Evolutionary conservation across 2,797 vertebrate species (phyloP).

Genomic region (Rhabdomys pumilio): DNA sequence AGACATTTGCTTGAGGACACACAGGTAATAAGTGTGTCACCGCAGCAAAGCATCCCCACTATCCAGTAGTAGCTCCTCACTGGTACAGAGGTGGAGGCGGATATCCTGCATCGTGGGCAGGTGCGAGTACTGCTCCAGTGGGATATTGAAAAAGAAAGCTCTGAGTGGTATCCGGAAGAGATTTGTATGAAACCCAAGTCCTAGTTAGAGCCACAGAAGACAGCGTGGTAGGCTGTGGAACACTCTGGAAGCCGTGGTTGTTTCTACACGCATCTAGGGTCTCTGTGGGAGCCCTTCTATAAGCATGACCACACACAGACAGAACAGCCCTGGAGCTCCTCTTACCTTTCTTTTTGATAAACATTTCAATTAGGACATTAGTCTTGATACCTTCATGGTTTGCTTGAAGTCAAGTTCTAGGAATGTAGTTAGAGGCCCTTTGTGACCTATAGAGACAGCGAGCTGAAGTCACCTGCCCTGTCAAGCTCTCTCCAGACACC

Average conservation of each 20-base stretch:
- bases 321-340: fast-evolving
- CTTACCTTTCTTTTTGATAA: neutral
- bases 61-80: neutral
- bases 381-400: neutral
- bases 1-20: neutral
- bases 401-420: neutral
- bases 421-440: too few relatives aligned
- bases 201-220: neutral
- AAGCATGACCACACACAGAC: neutral
- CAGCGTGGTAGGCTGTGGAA: neutral
- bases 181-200: neutral
- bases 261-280: fast-evolving
- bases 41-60: too few relatives aligned
- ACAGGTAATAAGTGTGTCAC: neutral
- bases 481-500: neutral
- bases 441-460: neutral
- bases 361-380: neutral
- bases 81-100: too few relatives aligned
- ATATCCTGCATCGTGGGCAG: neutral
- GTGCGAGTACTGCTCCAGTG: neutral
- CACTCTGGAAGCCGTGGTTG: neutral
- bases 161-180: neutral
- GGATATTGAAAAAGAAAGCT: neutral
- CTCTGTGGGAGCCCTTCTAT: neutral
- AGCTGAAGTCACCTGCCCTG: neutral